phyloP scores from a whole-genome alignment of 1,140 invertebrate species.

The Habropoda laboriosa region DNA sequence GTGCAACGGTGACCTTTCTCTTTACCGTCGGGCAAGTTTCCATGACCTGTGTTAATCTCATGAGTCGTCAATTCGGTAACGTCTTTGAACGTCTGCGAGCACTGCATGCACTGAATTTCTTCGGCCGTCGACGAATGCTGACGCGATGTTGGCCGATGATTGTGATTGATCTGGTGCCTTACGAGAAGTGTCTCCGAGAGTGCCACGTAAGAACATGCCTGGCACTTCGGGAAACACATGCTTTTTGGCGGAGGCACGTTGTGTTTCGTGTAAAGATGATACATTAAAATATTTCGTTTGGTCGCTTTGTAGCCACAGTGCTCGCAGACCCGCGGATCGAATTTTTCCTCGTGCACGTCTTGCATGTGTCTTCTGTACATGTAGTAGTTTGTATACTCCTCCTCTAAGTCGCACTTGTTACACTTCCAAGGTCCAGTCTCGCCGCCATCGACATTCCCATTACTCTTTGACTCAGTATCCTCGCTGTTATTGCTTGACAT shows the following conservation, averaged over 20 bases:
- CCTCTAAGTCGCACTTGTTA: slow-evolving; percentile 82
- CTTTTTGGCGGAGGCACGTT: slow-evolving; percentile 87
- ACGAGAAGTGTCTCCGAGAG: slow-evolving; percentile 86
- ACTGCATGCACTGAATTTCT: slow-evolving; percentile 72
- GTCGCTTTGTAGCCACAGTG: slow-evolving; percentile 90
- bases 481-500: slow-evolving; percentile 71
- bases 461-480: slow-evolving; percentile 62
- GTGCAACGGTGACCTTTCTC: slow-evolving; percentile 74
- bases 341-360: slow-evolving; percentile 90
- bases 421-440: slow-evolving; percentile 81
- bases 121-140: slow-evolving; percentile 57
- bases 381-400: slow-evolving; percentile 88
- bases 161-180: slow-evolving; percentile 85
- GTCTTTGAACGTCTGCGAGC: slow-evolving; percentile 71
- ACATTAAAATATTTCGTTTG: slow-evolving; percentile 89
- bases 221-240: slow-evolving; percentile 89
- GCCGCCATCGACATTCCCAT: slow-evolving; percentile 68
- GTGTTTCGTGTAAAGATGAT: slow-evolving; percentile 92
- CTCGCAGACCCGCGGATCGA: slow-evolving; percentile 90
- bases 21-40: slow-evolving; percentile 59
- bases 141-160: slow-evolving; percentile 69
- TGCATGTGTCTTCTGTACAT: slow-evolving; percentile 90
- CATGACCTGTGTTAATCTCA: slow-evolving; percentile 75
- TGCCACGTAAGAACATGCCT: slow-evolving; percentile 88
- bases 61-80: slow-evolving; percentile 71